Percentiles rank a stretch among this genome's conserved stretches.
Conservation (phyloP, 2,797 vertebrate genomes). For the Anableps anableps region DNA sequence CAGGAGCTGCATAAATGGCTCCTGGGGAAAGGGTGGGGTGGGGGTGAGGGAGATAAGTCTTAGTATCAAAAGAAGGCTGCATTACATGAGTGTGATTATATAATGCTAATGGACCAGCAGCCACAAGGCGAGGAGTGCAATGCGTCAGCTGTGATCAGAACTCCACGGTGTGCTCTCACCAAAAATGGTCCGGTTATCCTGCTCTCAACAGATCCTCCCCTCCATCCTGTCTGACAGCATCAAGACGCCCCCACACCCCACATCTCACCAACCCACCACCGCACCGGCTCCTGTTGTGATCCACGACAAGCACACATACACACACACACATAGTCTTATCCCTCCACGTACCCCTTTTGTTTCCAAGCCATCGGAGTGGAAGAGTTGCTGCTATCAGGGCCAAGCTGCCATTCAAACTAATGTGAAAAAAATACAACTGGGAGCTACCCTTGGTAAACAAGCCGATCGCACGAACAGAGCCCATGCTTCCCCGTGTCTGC, state of each 20-base stretch:
- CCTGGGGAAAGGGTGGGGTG: constrained; percentile 30
- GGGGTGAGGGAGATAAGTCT: not conserved
- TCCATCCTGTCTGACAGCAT: constrained; percentile 62
- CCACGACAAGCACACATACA: constrained; percentile 4
- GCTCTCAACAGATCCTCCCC: constrained; percentile 63
- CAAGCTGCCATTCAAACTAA: constrained; percentile 30
- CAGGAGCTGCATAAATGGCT: constrained; percentile 56
- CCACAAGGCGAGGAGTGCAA: constrained; percentile 59
- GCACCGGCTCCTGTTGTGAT: constrained; percentile 23
- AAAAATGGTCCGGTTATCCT: constrained; percentile 72
- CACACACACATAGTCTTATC: not conserved
- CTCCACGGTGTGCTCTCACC: constrained; percentile 61
- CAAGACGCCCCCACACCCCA: constrained; percentile 58
- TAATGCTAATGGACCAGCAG: constrained; percentile 57
- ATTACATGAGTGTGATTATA: constrained; percentile 60
- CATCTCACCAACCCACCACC: constrained; percentile 17
- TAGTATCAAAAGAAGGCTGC: constrained; percentile 24
- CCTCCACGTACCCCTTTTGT: constrained; percentile 13
- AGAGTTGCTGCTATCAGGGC: constrained; percentile 3
- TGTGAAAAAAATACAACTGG: constrained; percentile 22
- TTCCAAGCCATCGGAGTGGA: constrained; percentile 10
- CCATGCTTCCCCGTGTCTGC: not conserved
- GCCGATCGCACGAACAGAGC: not conserved
- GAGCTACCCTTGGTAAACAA: constrained; percentile 28
- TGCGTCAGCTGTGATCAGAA: constrained; percentile 72